Evolutionary conservation across 2,888 invertebrate species (phyloP).

Genomic region (Baccha elongata): DNA sequence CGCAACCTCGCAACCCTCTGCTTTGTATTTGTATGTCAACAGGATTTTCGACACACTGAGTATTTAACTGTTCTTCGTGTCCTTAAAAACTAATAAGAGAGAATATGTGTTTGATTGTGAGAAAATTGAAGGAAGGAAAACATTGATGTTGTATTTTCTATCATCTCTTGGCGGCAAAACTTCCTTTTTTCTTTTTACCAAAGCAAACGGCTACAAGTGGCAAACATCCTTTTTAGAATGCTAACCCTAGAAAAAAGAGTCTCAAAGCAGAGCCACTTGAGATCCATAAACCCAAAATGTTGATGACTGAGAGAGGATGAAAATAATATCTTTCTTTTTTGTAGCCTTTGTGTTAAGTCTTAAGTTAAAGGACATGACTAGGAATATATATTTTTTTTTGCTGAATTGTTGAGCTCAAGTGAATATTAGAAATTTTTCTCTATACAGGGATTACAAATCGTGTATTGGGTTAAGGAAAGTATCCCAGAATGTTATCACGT

Average conservation of each 20-base stretch:
- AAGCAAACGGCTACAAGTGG: conserved; percentile 64
- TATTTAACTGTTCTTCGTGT: conserved; percentile 68
- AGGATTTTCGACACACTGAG: conserved; percentile 69
- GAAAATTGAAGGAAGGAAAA: conserved; percentile 48
- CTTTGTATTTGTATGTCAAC: conserved; percentile 73
- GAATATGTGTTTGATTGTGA: conserved; percentile 37
- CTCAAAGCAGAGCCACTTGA: conserved; percentile 59
- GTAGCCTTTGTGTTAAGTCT: neutral
- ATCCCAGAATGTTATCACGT: too few relatives aligned
- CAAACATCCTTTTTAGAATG: conserved; percentile 63
- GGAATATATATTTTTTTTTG: neutral
- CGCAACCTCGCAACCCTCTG: conserved; percentile 55
- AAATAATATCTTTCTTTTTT: neutral
- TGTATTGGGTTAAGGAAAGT: too few relatives aligned
- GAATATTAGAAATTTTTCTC: neutral
- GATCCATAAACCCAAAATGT: conserved; percentile 59
- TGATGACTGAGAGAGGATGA: conserved; percentile 30
- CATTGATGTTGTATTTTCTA: conserved; percentile 36
- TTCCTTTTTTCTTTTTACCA: conserved; percentile 26
- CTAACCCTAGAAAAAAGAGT: conserved; percentile 45
- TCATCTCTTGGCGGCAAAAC: conserved; percentile 27
- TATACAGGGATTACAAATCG: too few relatives aligned
- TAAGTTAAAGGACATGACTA: neutral
- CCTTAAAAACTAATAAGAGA: conserved; percentile 31
- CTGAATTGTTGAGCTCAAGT: neutral